Percentiles rank a stretch among this genome's conserved stretches.
phyloP scores from a whole-genome alignment of 2,888 invertebrate genomes.

The Hyposoter dolosus region DNA sequence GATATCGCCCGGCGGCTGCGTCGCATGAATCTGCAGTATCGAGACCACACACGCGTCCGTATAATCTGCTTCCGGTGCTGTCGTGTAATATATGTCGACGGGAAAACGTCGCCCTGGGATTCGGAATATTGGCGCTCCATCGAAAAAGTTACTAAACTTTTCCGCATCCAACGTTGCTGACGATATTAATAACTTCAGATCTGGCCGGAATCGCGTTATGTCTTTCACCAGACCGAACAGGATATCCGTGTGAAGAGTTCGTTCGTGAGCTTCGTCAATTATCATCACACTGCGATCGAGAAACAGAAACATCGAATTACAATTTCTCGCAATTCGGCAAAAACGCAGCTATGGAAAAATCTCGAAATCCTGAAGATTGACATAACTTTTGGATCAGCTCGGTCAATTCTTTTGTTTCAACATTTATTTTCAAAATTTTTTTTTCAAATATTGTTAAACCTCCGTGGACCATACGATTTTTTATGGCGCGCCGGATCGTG shows the following conservation, averaged over 20 bases:
- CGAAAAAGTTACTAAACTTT: slow-evolving; percentile 99
- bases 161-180: slow-evolving; percentile 99
- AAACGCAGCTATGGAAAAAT: neutral
- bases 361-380: neutral
- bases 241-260: slow-evolving; percentile 99
- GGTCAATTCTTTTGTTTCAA: too few relatives aligned
- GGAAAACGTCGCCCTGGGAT: slow-evolving; percentile 99
- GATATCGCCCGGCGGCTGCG: slow-evolving; percentile 98
- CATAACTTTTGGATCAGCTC: neutral
- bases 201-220: slow-evolving; percentile 96
- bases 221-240: slow-evolving; percentile 99
- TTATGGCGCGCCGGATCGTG: too few relatives aligned
- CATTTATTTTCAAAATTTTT: too few relatives aligned
- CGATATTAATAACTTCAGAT: slow-evolving; percentile 98
- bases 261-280: slow-evolving; percentile 99
- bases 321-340: neutral
- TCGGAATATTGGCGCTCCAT: slow-evolving; percentile 98
- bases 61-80: slow-evolving; percentile 99
- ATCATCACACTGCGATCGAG: slow-evolving; percentile 94
- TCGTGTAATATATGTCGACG: slow-evolving; percentile 99
- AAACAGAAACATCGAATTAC: slow-evolving; percentile 13
- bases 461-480: too few relatives aligned
- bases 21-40: slow-evolving; percentile 98
- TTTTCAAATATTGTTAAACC: too few relatives aligned
- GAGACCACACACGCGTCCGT: slow-evolving; percentile 99